Evolutionary conservation across 2,113 vertebrate species (phyloP).

Genomic region (Cephalopholis sonnerati): DNA sequence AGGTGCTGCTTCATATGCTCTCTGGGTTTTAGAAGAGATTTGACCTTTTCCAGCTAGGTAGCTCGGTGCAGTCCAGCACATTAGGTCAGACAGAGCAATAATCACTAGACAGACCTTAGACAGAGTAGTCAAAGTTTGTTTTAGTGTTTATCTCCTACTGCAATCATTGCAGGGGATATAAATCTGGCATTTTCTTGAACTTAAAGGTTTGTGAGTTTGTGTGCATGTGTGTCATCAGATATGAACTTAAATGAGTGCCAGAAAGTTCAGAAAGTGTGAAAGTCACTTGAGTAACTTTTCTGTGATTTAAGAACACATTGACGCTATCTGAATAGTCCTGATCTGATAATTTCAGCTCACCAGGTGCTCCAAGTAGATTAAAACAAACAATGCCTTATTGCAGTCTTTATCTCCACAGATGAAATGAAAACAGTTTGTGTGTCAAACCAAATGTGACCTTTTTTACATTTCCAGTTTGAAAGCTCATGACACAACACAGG

Average conservation of each 20-base stretch:
- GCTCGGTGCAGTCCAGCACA: conserved; percentile 12
- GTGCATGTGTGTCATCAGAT: conserved; percentile 13
- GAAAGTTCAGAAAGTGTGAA: conserved; percentile 26
- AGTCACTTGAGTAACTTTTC: conserved; percentile 23
- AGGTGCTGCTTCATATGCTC: conserved; percentile 6
- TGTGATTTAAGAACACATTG: conserved; percentile 27
- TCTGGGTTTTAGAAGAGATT: conserved; percentile 45
- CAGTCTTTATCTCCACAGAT: conserved; percentile 9
- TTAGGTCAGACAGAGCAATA: conserved; percentile 41
- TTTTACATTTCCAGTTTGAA: not conserved
- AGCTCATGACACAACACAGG: not conserved
- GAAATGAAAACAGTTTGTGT: not conserved
- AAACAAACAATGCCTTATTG: conserved; percentile 27
- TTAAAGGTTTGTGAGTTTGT: not conserved
- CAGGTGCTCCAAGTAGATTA: conserved; percentile 33
- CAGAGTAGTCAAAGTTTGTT: conserved; percentile 33
- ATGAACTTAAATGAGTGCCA: not conserved
- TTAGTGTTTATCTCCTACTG: conserved; percentile 5
- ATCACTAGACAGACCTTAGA: conserved; percentile 22
- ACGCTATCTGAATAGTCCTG: conserved; percentile 5
- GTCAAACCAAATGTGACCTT: conserved; percentile 36
- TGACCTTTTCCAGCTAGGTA: conserved; percentile 52
- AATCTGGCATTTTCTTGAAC: conserved; percentile 37
- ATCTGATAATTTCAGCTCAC: conserved; percentile 31
- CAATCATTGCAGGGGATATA: conserved; percentile 6